These are phyloP conservation scores for Neomorphus geoffroyi DNA, from an alignment of 2,797 vertebrate genomes.

Conservation along the genomic window DNA sequence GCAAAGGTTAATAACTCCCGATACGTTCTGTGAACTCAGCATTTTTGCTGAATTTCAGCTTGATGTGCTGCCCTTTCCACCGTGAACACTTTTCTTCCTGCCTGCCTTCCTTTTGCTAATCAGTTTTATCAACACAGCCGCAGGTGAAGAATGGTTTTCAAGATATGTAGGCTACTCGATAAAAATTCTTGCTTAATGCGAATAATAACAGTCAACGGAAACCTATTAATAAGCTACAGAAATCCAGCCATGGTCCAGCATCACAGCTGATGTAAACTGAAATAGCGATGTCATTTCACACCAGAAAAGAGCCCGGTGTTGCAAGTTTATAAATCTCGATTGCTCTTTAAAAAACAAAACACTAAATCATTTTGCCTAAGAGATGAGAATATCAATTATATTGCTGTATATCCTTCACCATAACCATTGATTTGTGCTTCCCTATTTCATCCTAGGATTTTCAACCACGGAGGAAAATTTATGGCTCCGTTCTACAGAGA, in stretches of 20 bases:
- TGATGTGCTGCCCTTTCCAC: constrained; percentile 53
- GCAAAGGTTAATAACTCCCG: constrained; percentile 38
- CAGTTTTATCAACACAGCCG: constrained; percentile 69
- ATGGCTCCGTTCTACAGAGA: neutral
- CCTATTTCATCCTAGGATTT: neutral
- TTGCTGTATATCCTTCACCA: neutral
- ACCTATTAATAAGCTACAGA: neutral
- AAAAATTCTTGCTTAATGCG: constrained; percentile 42
- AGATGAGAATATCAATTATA: constrained; percentile 11
- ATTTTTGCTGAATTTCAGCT: neutral
- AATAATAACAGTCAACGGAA: neutral
- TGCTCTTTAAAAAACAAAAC: constrained; percentile 38
- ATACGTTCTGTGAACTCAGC: constrained; percentile 31
- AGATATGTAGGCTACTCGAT: neutral
- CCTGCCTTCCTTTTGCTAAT: constrained; percentile 54
- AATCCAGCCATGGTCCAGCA: neutral
- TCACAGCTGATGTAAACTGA: neutral
- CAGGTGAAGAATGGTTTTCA: constrained; percentile 65
- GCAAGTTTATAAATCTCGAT: neutral
- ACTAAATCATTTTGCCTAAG: neutral
- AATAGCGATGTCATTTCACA: neutral
- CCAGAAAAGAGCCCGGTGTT: neutral
- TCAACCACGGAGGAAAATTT: neutral
- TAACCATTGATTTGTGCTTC: neutral
- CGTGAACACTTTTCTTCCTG: constrained; percentile 16